These are phyloP conservation scores for Montipora sp. DNA, from an alignment of 64 coral and sea anemone species.

Conservation along the genomic window DNA sequence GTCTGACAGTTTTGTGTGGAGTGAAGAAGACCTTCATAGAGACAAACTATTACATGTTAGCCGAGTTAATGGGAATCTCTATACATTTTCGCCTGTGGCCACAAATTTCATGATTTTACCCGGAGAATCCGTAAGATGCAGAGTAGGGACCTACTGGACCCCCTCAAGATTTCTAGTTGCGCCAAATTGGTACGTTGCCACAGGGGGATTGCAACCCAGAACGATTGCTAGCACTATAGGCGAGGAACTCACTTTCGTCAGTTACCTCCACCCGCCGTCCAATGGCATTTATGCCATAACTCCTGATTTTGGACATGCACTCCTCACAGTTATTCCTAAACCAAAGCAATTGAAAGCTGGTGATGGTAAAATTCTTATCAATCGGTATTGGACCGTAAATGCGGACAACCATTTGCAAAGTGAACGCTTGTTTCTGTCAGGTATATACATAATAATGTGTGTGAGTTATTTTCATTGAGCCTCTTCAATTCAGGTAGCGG, in stretches of 20 bases:
- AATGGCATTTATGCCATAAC: not conserved
- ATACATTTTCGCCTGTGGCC: not conserved
- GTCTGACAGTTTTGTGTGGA: not conserved
- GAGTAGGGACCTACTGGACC: not conserved
- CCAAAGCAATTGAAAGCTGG: not conserved
- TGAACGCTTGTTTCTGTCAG: not conserved
- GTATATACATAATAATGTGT: not conserved
- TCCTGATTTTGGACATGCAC: slow-evolving; percentile 56
- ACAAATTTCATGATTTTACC: not conserved
- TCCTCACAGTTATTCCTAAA: slow-evolving; percentile 34
- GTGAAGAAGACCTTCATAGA: not conserved
- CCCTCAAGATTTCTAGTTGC: not conserved
- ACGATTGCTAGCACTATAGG: slow-evolving; percentile 50
- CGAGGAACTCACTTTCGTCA: slow-evolving; percentile 67
- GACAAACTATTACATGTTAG: not conserved
- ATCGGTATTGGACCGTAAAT: not conserved
- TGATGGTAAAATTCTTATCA: not conserved
- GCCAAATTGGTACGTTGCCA: slow-evolving; percentile 82
- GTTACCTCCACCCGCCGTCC: slow-evolving; percentile 26
- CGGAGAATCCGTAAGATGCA: not conserved
- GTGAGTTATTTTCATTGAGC: too few species aligned
- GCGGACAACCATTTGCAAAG: not conserved
- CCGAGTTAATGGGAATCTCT: not conserved
- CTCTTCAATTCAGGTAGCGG: too few species aligned
- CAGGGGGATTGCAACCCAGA: slow-evolving; percentile 47